A percentile compares a stretch with the other conserved stretches of the same genome.
Conservation (phyloP, 2,797 vertebrate species). For the Spondyliosoma cantharus region DNA sequence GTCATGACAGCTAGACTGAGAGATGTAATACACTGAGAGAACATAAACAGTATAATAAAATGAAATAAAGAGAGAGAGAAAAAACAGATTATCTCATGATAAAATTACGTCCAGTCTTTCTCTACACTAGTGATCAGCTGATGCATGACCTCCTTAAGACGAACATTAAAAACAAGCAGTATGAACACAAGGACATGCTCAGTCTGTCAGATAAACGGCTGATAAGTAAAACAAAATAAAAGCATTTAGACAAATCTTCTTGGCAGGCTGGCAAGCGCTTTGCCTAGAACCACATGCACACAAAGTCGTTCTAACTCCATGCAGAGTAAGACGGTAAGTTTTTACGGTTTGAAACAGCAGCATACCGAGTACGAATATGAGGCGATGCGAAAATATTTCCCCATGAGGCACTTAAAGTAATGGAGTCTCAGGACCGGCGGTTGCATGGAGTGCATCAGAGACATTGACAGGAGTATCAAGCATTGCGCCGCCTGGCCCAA, state of each 20-base stretch:
- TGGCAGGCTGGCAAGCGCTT: conserved; percentile 33
- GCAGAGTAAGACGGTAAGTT: conserved; percentile 55
- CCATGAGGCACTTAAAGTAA: conserved; percentile 81
- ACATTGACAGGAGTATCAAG: conserved; percentile 80
- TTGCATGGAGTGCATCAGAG: conserved; percentile 76
- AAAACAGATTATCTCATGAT: conserved; percentile 10
- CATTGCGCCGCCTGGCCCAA: conserved; percentile 73
- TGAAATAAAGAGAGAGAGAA: conserved; percentile 4
- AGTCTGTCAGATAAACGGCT: conserved; percentile 24
- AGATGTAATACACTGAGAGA: conserved; percentile 8
- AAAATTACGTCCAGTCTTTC: conserved; percentile 12
- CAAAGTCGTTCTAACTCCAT: conserved; percentile 65
- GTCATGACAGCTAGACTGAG: conserved; percentile 10
- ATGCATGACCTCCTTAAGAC: conserved; percentile 8
- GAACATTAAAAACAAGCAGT: conserved; percentile 32
- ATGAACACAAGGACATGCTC: conserved; percentile 58
- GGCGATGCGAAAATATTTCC: conserved; percentile 70
- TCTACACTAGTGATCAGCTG: conserved; percentile 24
- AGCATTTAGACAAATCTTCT: conserved; percentile 41
- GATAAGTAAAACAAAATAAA: conserved; percentile 19
- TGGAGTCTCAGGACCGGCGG: conserved; percentile 76
- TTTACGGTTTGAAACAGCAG: conserved; percentile 62
- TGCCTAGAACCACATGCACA: conserved; percentile 54
- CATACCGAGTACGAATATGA: conserved; percentile 63
- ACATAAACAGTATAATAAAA: neutral